phyloP scores from a whole-genome alignment of 2,797 vertebrate species.

The Lepidocolaptes lacrymiger region DNA sequence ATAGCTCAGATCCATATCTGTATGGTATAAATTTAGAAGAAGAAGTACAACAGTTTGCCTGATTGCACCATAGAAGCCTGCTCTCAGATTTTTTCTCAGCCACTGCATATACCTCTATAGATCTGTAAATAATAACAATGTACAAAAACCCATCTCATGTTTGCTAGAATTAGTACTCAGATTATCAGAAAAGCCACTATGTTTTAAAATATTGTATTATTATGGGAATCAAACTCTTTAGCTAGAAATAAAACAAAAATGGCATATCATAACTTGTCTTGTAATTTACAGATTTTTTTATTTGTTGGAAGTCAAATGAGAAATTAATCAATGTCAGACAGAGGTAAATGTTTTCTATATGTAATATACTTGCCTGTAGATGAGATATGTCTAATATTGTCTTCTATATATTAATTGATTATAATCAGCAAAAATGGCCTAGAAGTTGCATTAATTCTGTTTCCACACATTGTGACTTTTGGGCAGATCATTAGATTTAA shows the following conservation, averaged over 20 bases:
- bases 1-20: too few relatives aligned
- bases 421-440: conserved; percentile 36
- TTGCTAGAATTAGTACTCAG: neutral
- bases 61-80: too few relatives aligned
- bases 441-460: conserved; percentile 19
- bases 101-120: neutral
- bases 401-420: conserved; percentile 15
- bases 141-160: neutral
- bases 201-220: neutral
- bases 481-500: conserved; percentile 47
- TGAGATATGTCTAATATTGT: conserved; percentile 14
- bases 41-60: too few relatives aligned
- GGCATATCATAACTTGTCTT: neutral
- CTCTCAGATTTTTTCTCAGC: too few relatives aligned
- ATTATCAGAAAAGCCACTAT: neutral
- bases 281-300: neutral
- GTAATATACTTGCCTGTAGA: neutral
- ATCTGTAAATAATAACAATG: neutral
- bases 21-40: too few relatives aligned
- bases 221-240: neutral
- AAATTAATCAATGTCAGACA: conserved; percentile 2
- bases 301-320: neutral
- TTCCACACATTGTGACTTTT: conserved; percentile 34
- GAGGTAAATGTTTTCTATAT: neutral
- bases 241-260: neutral